Conservation (phyloP, 2,888 invertebrate genomes). For the Dryococelus australis region DNA sequence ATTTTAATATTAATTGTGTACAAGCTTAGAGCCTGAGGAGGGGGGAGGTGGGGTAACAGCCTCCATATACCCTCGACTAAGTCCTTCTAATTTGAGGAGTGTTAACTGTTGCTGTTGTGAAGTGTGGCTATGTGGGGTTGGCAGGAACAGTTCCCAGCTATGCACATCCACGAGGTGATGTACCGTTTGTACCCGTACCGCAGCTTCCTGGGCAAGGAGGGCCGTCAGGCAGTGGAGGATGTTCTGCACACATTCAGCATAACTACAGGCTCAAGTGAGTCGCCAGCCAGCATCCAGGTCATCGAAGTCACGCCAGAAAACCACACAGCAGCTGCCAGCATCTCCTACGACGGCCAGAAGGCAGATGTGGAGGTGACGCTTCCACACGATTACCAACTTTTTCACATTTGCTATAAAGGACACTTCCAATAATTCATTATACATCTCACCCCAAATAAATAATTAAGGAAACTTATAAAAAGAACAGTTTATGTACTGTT, state of each 20-base stretch:
- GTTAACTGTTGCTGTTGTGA: too few relatives aligned
- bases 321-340: constrained; percentile 27
- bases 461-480: too few relatives aligned
- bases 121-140: too few relatives aligned
- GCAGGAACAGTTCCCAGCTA: constrained; percentile 74
- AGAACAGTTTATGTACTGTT: too few relatives aligned
- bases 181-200: constrained; percentile 85
- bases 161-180: constrained; percentile 73
- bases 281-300: constrained; percentile 4
- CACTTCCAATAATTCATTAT: too few relatives aligned
- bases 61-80: too few relatives aligned
- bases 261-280: not conserved
- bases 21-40: too few relatives aligned
- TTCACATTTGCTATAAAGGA: not conserved
- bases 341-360: constrained; percentile 35
- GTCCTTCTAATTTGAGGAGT: too few relatives aligned
- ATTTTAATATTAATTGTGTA: too few relatives aligned
- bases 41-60: too few relatives aligned
- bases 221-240: constrained; percentile 73
- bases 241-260: constrained; percentile 56
- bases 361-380: constrained; percentile 32
- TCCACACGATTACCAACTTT: not conserved
- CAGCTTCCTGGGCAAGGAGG: constrained; percentile 79
- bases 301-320: constrained; percentile 26
- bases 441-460: too few relatives aligned